A percentile compares a stretch with the other conserved stretches of the same genome.
Evolutionary conservation across 1,140 invertebrate species (phyloP).

Genomic region (Battus philenor): DNA sequence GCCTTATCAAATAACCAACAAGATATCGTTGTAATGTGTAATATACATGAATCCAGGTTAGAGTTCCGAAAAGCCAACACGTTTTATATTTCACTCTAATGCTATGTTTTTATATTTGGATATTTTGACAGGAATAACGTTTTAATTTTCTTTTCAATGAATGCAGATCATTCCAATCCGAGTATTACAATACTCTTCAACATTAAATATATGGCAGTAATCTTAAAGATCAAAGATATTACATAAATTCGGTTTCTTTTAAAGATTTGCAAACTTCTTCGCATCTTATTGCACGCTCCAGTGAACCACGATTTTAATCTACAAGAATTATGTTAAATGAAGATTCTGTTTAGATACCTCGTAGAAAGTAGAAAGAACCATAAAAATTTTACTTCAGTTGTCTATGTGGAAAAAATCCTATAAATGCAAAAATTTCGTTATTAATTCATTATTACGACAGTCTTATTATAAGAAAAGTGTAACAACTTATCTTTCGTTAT

Average conservation of each 20-base stretch:
- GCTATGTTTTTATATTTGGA: no score
- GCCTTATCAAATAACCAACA: no score
- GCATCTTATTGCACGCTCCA: conserved; percentile 9
- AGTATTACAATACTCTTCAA: background rate
- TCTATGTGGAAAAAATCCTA: no score
- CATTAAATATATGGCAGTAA: conserved; percentile 9
- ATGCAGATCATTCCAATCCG: background rate
- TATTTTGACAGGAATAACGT: background rate
- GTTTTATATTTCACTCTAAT: no score
- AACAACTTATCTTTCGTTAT: no score
- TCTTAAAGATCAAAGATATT: conserved; percentile 13
- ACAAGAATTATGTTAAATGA: conserved; percentile 9
- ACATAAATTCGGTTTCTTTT: conserved; percentile 11
- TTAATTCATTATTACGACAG: no score
- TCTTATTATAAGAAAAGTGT: no score
- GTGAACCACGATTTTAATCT: conserved; percentile 11
- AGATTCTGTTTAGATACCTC: conserved; percentile 9
- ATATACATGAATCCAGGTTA: background rate
- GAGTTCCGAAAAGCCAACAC: no score
- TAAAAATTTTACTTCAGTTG: no score
- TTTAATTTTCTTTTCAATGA: background rate
- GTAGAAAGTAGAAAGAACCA: background rate
- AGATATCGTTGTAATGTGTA: no score
- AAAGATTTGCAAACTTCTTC: conserved; percentile 10
- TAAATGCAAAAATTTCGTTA: no score